Evolutionary conservation across 2,888 invertebrate genomes (phyloP).

Genomic region (Nymphalis urticae): DNA sequence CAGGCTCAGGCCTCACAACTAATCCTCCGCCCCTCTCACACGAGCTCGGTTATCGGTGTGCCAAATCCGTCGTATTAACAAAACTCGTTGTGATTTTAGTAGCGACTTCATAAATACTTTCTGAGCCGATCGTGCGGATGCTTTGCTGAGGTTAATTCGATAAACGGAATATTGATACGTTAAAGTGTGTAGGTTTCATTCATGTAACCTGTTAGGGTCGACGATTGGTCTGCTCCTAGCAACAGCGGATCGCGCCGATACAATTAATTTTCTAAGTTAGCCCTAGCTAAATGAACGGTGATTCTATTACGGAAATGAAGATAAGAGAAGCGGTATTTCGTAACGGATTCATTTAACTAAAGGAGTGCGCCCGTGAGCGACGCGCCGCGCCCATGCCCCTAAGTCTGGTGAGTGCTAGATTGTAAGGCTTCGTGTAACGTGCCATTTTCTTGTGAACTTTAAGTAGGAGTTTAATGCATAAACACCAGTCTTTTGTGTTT

Average conservation of each 20-base stretch:
- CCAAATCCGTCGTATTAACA: constrained; percentile 59
- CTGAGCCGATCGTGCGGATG: constrained; percentile 27
- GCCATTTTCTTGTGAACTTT: constrained; percentile 64
- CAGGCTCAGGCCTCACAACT: constrained; percentile 58
- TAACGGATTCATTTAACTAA: constrained; percentile 74
- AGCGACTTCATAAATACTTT: constrained; percentile 33
- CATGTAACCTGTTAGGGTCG: constrained; percentile 70
- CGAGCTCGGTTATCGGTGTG: constrained; percentile 49
- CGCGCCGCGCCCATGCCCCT: constrained; percentile 80
- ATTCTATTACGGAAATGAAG: constrained; percentile 61
- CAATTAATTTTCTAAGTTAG: constrained; percentile 53
- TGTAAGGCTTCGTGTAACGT: constrained; percentile 74
- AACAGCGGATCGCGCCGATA: constrained; percentile 65
- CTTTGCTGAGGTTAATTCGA: constrained; percentile 36
- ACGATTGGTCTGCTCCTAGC: constrained; percentile 71
- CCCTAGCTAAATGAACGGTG: constrained; percentile 63
- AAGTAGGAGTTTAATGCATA: constrained; percentile 20
- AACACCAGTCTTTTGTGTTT: constrained; percentile 9
- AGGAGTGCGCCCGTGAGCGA: constrained; percentile 68
- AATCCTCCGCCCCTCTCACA: constrained; percentile 65
- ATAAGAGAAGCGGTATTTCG: constrained; percentile 62
- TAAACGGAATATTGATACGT: constrained; percentile 53
- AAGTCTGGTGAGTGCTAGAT: constrained; percentile 77
- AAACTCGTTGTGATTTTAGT: constrained; percentile 42
- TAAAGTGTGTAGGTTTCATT: constrained; percentile 73